Percentiles rank a stretch among this genome's conserved stretches.
Evolutionary conservation across 2,113 vertebrate genomes (phyloP).

Genomic region (Orthonyx spaldingii): DNA sequence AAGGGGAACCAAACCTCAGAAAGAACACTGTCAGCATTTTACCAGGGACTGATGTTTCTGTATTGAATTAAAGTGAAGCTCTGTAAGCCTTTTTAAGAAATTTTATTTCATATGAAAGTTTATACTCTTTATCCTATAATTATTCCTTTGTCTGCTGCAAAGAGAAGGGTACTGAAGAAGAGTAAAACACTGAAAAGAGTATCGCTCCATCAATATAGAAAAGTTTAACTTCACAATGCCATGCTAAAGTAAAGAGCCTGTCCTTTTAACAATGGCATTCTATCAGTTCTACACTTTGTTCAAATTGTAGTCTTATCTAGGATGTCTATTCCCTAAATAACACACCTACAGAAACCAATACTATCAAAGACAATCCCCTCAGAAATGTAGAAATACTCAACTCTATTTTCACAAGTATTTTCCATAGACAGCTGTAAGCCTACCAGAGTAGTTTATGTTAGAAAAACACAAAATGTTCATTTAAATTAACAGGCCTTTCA

Average conservation of each 20-base stretch:
- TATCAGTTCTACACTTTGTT: neutral
- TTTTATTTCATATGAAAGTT: neutral
- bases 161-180: neutral
- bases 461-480: neutral
- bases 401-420: neutral
- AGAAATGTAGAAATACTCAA: neutral
- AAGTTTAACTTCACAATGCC: neutral
- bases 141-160: neutral
- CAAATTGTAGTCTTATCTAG: neutral
- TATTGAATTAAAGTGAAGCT: neutral
- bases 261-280: neutral
- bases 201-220: neutral
- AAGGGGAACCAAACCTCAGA: neutral
- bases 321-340: neutral
- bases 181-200: neutral
- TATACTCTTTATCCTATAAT: neutral
- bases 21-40: neutral
- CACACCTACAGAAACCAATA: fast-evolving
- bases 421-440: neutral
- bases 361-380: neutral
- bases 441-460: neutral
- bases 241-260: neutral
- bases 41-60: neutral
- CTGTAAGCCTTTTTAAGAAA: neutral
- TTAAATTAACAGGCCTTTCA: neutral